Base-by-base conservation (phyloP, 2,113 vertebrate species). In the Bubo scandiacus region DNA sequence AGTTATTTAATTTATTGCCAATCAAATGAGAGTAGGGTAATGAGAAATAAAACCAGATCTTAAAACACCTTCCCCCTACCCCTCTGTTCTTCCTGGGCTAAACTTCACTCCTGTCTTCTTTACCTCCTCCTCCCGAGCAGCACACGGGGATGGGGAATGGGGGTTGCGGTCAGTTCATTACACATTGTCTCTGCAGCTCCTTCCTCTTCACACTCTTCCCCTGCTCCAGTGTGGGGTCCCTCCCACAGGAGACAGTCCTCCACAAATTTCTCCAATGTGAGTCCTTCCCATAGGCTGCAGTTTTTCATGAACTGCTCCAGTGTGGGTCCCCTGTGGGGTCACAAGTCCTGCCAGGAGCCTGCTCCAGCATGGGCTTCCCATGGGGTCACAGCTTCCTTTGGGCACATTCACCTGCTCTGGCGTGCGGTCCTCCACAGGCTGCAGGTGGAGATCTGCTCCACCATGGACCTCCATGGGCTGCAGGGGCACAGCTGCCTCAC, bases 1-100 rank as follows among this genome's bases (percentile, higher is more conserved):
- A 92, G 79, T 86, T 45, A 82, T 68, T 90, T 73, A 90, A 92
- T 82, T 87, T 72, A 57, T 62, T 80, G n/a, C 49, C n/a, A 83
- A 73, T 63, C 74, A 86, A 83, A 65, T 83, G 61, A 87, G 61
- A 86, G 66, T 25, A 59, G 21, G 57, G 26, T 83, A 75, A 80
- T 65, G 21, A 91, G 45, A 88, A 66, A 51, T 40, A 67, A 81
- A 55, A n/a, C 4, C 6, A 55, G 66, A 51, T 14, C 62, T 77
- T 32, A 57, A 75, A 94, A 86, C 26, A 7, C 6, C 52, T 57
- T 77, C 34, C 13, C n/a, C 40, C 5, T 45, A 77, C 27, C 7
- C 20, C 15, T 81, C n/a, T 70, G 20, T 77, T 66, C 63, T 67
- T 36, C 36, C 63, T 27, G 32, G n/a, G 42, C 36, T 75, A 34